phyloP scores from a whole-genome alignment of 2,113 vertebrate species.

The Dendropsophus ebraccatus region DNA sequence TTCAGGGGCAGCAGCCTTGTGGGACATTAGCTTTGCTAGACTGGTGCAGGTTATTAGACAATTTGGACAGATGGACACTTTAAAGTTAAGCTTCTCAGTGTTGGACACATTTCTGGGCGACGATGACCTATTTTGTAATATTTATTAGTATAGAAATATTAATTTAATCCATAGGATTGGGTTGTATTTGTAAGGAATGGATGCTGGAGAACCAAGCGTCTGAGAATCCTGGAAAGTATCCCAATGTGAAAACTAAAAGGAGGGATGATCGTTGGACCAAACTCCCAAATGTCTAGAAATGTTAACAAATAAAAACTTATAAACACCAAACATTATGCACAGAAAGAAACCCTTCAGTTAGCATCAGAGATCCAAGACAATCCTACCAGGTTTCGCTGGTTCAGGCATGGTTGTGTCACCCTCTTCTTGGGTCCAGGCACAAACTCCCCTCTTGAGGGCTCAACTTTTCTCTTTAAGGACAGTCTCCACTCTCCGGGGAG shows the following conservation, averaged over 20 bases:
- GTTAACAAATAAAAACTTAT: not conserved
- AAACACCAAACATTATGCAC: not conserved
- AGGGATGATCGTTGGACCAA: not conserved
- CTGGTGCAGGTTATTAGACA: not conserved
- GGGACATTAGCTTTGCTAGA: not conserved
- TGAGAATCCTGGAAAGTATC: not conserved
- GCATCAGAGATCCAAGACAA: not conserved
- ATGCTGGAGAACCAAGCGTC: not conserved
- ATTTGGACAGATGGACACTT: not conserved
- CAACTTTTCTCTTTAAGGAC: conserved; percentile 43
- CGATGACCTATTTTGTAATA: not conserved
- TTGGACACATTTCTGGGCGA: not conserved
- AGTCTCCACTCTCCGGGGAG: conserved; percentile 23
- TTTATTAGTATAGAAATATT: not conserved
- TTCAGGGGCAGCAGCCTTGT: not conserved
- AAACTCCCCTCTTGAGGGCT: not conserved
- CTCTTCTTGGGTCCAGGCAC: conserved; percentile 34
- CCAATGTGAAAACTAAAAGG: not conserved
- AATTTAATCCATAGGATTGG: too few species aligned
- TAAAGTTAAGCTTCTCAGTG: too few species aligned
- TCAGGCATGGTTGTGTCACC: conserved; percentile 57
- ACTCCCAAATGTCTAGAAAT: not conserved
- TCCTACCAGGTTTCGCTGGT: conserved; percentile 55
- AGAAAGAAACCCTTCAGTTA: not conserved
- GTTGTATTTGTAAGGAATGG: not conserved